Percentiles rank a stretch among this genome's conserved stretches.
These are phyloP conservation scores for Electrona antarctica DNA, from an alignment of 2,113 vertebrate genomes.

Conservation along the genomic window DNA sequence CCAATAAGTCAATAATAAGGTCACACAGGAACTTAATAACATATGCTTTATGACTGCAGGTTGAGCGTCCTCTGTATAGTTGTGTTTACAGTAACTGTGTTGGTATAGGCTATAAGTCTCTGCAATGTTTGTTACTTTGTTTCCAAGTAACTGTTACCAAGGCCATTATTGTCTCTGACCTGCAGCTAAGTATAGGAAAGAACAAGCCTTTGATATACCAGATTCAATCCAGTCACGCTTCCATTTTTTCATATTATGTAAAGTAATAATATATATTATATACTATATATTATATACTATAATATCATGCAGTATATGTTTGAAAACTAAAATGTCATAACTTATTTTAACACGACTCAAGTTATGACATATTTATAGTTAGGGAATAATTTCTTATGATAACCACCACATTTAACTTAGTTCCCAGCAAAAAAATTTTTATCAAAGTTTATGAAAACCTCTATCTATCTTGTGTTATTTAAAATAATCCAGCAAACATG, in stretches of 20 bases:
- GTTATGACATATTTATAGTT: background rate
- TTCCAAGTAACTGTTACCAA: conserved; percentile 62
- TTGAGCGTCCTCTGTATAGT: conserved; percentile 12
- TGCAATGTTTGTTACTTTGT: conserved; percentile 38
- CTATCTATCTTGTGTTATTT: too few species aligned
- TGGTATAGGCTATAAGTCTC: conserved; percentile 4
- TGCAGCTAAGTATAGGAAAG: background rate
- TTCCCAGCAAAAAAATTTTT: too few species aligned
- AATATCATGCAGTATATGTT: background rate
- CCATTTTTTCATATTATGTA: background rate
- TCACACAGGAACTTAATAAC: background rate
- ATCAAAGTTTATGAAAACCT: too few species aligned
- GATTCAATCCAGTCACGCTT: background rate
- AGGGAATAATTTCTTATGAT: background rate
- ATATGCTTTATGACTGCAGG: background rate
- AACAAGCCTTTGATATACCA: background rate
- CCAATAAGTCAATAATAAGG: background rate
- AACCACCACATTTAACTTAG: too few species aligned
- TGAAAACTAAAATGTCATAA: background rate
- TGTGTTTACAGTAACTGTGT: conserved; percentile 23
- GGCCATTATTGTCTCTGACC: conserved; percentile 27
- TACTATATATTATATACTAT: too few species aligned
- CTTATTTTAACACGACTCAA: background rate
- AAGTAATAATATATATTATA: too few species aligned
- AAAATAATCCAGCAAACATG: too few species aligned